These are phyloP conservation scores for Meloidogyne exigua DNA, from an alignment of 1,140 invertebrate genomes.

Conservation along the genomic window DNA sequence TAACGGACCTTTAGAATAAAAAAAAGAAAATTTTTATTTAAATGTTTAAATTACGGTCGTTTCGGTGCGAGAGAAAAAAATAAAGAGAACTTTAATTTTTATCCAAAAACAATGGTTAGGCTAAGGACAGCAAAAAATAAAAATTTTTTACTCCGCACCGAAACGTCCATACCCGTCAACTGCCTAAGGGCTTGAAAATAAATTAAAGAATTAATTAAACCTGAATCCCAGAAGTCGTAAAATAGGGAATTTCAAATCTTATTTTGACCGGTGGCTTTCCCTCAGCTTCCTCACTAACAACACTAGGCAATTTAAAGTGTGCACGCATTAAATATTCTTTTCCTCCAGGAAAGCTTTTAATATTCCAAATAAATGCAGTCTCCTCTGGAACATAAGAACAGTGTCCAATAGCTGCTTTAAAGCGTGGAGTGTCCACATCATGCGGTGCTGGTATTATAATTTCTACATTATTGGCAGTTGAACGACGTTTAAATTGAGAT, in stretches of 20 bases:
- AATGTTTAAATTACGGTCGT: no score
- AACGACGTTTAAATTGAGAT: conserved; percentile 95
- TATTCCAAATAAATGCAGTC: conserved; percentile 97
- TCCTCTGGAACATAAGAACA: conserved; percentile 76
- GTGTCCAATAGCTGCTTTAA: conserved; percentile 95
- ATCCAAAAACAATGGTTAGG: no score
- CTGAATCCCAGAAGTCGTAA: conserved; percentile 98
- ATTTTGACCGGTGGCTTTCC: conserved; percentile 97
- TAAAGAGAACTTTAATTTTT: no score
- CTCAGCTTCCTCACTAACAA: conserved; percentile 89
- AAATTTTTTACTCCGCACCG: no score
- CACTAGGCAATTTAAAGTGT: conserved; percentile 96
- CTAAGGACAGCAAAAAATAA: no score
- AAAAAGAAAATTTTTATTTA: background rate
- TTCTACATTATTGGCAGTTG: conserved; percentile 98
- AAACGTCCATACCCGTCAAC: no score
- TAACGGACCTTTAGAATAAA: conserved; percentile 74
- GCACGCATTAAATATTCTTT: conserved; percentile 99
- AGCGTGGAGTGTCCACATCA: conserved; percentile 97
- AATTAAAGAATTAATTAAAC: conserved; percentile 64
- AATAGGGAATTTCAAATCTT: conserved; percentile 99
- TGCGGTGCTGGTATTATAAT: conserved; percentile 96
- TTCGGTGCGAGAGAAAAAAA: background rate
- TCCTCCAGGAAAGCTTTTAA: conserved; percentile 92
- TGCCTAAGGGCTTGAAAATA: no score